Percentiles rank a stretch among this genome's conserved stretches.
Conservation (phyloP, 2,113 vertebrate species). For the Capra hircus region DNA sequence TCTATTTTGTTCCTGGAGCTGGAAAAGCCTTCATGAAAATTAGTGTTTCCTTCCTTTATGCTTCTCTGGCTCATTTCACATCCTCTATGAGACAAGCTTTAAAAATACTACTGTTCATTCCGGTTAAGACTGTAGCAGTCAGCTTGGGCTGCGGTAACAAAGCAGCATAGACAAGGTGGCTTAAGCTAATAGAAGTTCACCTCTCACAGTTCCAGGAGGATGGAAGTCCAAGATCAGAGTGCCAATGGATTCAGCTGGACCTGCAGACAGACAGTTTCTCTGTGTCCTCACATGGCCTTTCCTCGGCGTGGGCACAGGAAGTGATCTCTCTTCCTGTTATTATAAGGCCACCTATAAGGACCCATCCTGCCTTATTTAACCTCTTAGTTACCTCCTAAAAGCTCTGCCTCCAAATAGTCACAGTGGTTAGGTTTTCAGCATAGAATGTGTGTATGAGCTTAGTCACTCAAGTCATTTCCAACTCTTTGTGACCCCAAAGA, state of each 20-base stretch:
- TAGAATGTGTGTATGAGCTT: not conserved
- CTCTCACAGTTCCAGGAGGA: not conserved
- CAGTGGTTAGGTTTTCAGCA: not conserved
- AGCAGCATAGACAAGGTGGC: not conserved
- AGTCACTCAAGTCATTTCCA: not conserved
- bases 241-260: not conserved
- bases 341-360: not conserved
- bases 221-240: not conserved
- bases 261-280: not conserved
- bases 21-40: not conserved
- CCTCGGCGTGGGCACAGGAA: accelerated
- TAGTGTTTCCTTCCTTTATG: not conserved
- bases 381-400: not conserved
- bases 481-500: not conserved
- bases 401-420: not conserved
- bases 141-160: not conserved
- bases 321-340: not conserved
- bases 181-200: not conserved
- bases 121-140: not conserved
- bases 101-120: not conserved
- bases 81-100: not conserved
- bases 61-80: not conserved
- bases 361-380: not conserved
- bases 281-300: not conserved
- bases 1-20: not conserved